Percentiles rank a stretch among this genome's conserved stretches.
These are phyloP conservation scores for Elgonia sp. DNA, from an alignment of 2,888 invertebrate genomes.

Conservation along the genomic window DNA sequence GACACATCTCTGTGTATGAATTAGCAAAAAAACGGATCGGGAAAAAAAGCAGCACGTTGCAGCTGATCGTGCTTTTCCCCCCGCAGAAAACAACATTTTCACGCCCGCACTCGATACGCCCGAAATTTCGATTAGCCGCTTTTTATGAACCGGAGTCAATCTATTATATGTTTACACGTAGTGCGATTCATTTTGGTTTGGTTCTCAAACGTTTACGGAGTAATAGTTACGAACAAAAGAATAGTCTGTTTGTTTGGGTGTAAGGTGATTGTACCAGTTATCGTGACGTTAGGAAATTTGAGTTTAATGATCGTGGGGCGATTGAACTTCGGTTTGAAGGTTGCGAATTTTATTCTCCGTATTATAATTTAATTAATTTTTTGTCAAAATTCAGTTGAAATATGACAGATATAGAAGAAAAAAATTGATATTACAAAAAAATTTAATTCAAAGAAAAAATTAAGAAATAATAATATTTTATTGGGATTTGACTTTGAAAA, in stretches of 20 bases:
- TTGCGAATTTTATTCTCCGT: neutral
- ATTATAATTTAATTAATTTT: neutral
- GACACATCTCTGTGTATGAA: constrained; percentile 34
- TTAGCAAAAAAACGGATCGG: constrained; percentile 46
- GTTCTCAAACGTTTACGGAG: constrained; percentile 37
- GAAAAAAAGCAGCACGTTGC: constrained; percentile 14
- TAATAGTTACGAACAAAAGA: constrained; percentile 52
- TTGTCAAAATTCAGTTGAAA: neutral
- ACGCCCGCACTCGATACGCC: constrained; percentile 55
- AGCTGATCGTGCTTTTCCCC: constrained; percentile 44
- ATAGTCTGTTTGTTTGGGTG: constrained; percentile 33
- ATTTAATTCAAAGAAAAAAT: no score
- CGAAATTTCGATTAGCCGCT: constrained; percentile 61
- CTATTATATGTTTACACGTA: constrained; percentile 59
- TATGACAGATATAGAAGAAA: no score
- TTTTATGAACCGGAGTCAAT: constrained; percentile 62
- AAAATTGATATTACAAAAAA: no score
- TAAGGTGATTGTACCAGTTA: constrained; percentile 49
- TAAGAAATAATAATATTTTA: no score
- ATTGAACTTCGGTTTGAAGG: neutral
- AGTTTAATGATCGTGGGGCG: constrained; percentile 1
- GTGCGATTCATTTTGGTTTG: constrained; percentile 33
- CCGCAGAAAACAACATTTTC: constrained; percentile 60
- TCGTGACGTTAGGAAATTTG: constrained; percentile 18
- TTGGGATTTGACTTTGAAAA: no score